Conservation (phyloP, 2,113 vertebrate species). For the Gavia stellata region DNA sequence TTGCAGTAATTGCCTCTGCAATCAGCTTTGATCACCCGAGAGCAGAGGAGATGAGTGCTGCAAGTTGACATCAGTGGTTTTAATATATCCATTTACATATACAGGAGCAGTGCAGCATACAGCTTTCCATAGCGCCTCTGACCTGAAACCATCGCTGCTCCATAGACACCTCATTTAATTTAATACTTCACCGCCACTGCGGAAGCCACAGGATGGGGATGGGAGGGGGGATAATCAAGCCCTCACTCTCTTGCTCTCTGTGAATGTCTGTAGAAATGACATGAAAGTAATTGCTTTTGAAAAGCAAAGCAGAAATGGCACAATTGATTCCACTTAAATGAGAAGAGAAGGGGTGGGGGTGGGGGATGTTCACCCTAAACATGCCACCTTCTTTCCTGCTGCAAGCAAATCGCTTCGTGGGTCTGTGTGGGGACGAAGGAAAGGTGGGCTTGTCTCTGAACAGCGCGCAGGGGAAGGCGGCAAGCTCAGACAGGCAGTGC, state of each 20-base stretch:
- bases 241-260: conserved; percentile 70
- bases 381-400: conserved; percentile 59
- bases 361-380: conserved; percentile 70
- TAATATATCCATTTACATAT: conserved; percentile 79
- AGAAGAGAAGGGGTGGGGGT: conserved; percentile 62
- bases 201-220: conserved; percentile 76
- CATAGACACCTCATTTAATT: conserved; percentile 93
- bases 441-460: background rate
- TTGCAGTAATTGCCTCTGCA: conserved; percentile 84
- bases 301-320: conserved; percentile 84
- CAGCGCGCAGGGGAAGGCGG: background rate
- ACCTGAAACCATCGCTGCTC: conserved; percentile 83
- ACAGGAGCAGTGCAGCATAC: conserved; percentile 59
- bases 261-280: conserved; percentile 90
- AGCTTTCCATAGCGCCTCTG: conserved; percentile 69
- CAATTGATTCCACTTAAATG: conserved; percentile 86
- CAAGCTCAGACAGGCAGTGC: background rate
- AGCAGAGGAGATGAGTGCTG: conserved; percentile 74
- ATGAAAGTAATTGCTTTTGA: conserved; percentile 92
- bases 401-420: background rate
- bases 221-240: conserved; percentile 88
- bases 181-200: conserved; percentile 84
- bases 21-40: conserved; percentile 82
- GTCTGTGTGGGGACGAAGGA: background rate
- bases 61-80: conserved; percentile 79